phyloP scores from a whole-genome alignment of 2,113 vertebrate genomes.

The Cheilinus undulatus region DNA sequence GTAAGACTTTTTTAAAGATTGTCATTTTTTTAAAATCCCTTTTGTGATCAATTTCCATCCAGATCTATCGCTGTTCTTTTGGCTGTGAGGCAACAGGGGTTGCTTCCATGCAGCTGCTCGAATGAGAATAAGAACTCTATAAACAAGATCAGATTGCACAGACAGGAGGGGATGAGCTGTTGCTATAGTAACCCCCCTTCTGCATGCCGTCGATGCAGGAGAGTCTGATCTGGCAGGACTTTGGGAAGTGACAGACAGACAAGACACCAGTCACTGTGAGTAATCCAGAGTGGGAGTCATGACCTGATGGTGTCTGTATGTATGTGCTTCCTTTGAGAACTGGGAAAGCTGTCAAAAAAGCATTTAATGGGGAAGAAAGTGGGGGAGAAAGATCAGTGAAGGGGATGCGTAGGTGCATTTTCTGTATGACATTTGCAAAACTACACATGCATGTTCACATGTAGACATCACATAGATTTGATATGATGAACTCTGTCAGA shows the following conservation, averaged over 20 bases:
- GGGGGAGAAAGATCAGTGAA: constrained; percentile 6
- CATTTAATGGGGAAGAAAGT: background rate
- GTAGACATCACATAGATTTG: background rate
- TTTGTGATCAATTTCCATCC: constrained; percentile 52
- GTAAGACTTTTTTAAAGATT: constrained; percentile 27
- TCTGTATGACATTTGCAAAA: background rate
- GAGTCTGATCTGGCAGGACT: constrained; percentile 49
- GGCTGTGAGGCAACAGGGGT: constrained; percentile 24
- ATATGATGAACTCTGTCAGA: background rate
- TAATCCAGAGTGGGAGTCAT: constrained; percentile 42
- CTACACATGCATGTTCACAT: background rate
- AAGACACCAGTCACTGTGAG: constrained; percentile 27
- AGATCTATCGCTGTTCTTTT: constrained; percentile 33
- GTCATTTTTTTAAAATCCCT: constrained; percentile 19
- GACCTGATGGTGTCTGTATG: constrained; percentile 30
- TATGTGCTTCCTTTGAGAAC: background rate
- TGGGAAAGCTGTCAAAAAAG: constrained; percentile 2
- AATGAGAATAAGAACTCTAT: constrained; percentile 60
- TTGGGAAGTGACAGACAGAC: constrained; percentile 46
- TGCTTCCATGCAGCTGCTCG: constrained; percentile 65
- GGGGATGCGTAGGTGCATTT: background rate
- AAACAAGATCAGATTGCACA: constrained; percentile 77
- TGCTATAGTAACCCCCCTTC: constrained; percentile 71
- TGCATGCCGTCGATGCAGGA: constrained; percentile 31
- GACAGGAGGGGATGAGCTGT: constrained; percentile 64